Evolutionary conservation across 35 echinoderm and acorn worm genomes (phyloP).

Genomic region (Eucidaris tribuloides): DNA sequence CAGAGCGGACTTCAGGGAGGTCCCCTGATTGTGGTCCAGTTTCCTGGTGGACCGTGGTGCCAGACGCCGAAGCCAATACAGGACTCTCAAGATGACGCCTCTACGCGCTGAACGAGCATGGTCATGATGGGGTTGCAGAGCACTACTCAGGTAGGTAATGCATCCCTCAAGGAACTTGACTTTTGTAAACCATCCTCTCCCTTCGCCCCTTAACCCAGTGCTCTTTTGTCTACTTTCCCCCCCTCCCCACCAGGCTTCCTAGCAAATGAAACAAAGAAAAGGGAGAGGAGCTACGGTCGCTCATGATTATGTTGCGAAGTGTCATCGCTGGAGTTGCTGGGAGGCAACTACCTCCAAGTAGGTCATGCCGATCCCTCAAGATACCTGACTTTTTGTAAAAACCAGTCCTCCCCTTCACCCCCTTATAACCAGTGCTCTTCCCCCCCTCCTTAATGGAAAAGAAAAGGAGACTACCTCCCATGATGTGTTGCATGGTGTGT

Average conservation of each 20-base stretch:
- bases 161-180: not conserved
- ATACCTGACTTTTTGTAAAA: no score
- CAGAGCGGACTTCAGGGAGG: not conserved
- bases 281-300: not conserved
- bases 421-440: no score
- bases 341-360: no score
- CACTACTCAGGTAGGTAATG: not conserved
- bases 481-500: no score
- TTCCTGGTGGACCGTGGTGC: not conserved
- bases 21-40: not conserved
- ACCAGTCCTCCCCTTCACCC: no score
- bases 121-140: not conserved
- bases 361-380: no score
- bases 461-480: no score
- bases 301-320: no score
- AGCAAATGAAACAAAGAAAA: not conserved
- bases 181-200: not conserved
- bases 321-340: no score
- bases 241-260: not conserved
- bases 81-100: not conserved
- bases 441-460: no score
- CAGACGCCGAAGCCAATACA: not conserved
- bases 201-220: not conserved
- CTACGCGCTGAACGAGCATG: not conserved
- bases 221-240: not conserved